Evolutionary conservation across 2,797 vertebrate genomes (phyloP), one percentile per base, ranked within the genome.

Genomic region (Heliangelus exortis): DNA sequence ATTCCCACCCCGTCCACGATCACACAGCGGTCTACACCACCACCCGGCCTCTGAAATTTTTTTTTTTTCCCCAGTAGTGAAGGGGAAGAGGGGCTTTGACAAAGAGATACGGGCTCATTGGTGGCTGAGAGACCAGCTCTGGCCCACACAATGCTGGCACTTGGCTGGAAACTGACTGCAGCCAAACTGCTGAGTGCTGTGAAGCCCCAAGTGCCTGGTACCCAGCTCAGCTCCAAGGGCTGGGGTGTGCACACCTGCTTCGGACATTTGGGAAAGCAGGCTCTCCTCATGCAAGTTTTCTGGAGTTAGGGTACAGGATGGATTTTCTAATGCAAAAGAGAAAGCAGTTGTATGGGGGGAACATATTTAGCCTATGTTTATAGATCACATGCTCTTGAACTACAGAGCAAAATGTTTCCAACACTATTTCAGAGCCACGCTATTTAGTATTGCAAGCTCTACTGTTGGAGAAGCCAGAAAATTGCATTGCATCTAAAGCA

Each of bases 321-420:
- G 55, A 69, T 89, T 93, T 91, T 79, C 74, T 88, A 92, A 86
- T 8, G 55, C 33, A 43, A 81, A 79, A 75, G 41, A 77, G 57
- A 76, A 73, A 84, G 73, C 58, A 12, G 51, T 90, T 88, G 83
- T 80, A 78, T 2, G 5, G 47, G 53, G 55, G 36, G 54, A 14
- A 94, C 93, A 93, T 75, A 92, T 96, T 90, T 92, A 95, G 95
- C 78, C 77, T 73, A 81, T 84, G 94, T 65, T 90, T 96, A 92
- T 76, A 84, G 47, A 89, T 93, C 80, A 92, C 93, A 79, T 93
- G 90, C 62, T 90, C 80, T 55, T 51, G 63, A 77, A 84, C 80
- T 71, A 79, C 78, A 90, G 62, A 94, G 83, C 75, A 79, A 48
- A 92, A 53, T 4, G 0, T 91, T 93, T 92, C 86, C 86, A 90